These are phyloP conservation scores for Danio kyathit DNA, from an alignment of 2,797 vertebrate species.

Conservation along the genomic window DNA sequence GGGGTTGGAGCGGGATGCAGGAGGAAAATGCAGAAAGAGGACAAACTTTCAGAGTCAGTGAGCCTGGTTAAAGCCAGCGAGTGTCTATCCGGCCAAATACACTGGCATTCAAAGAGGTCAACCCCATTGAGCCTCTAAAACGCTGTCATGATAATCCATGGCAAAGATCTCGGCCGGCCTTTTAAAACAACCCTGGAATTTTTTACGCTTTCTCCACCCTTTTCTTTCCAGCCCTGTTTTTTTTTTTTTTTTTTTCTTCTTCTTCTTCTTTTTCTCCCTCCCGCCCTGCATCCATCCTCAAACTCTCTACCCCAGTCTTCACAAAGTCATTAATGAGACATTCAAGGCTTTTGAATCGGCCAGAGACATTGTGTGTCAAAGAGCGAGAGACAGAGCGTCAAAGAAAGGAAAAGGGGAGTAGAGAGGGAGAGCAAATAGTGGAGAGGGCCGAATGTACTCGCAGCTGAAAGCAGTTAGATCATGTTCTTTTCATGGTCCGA, in stretches of 20 bases:
- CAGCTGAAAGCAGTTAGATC: constrained; percentile 99
- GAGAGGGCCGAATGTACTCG: constrained; percentile 97
- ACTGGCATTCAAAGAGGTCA: constrained; percentile 97
- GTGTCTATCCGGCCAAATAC: constrained; percentile 92
- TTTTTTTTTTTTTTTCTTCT: not conserved
- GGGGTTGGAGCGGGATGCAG: not conserved
- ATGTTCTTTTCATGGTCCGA: constrained; percentile 99
- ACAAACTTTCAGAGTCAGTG: constrained; percentile 99
- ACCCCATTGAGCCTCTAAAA: constrained; percentile 89
- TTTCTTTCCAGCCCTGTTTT: constrained; percentile 55
- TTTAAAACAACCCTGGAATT: constrained; percentile 99
- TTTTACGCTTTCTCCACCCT: constrained; percentile 65
- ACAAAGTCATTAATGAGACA: constrained; percentile 99
- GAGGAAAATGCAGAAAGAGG: constrained; percentile 23
- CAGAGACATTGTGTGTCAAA: constrained; percentile 90
- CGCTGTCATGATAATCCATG: constrained; percentile 97
- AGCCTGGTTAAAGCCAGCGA: constrained; percentile 96
- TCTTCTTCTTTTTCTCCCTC: constrained; percentile 59
- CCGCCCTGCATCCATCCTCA: constrained; percentile 69
- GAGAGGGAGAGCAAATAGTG: constrained; percentile 66
- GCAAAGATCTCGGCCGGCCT: constrained; percentile 82
- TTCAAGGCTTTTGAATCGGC: constrained; percentile 98
- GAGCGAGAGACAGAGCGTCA: constrained; percentile 72
- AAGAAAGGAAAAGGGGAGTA: constrained; percentile 68
- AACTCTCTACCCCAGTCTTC: constrained; percentile 85